A percentile compares a stretch with the other conserved stretches of the same genome.
Evolutionary conservation across 2,113 vertebrate genomes (phyloP).

Genomic region (Grammomys surdaster): DNA sequence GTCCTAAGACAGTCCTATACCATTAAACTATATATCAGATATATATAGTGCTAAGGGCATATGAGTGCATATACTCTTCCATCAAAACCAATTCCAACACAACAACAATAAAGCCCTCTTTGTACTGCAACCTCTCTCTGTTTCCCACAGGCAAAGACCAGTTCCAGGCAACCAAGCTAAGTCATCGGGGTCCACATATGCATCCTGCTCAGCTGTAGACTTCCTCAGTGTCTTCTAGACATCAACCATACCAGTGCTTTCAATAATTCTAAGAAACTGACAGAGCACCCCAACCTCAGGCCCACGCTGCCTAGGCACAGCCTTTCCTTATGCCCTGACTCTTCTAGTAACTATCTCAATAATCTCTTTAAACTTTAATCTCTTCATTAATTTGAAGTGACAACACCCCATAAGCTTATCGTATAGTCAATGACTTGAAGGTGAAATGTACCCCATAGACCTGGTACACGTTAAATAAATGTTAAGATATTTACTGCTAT

Average conservation of each 20-base stretch:
- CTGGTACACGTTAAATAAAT: neutral
- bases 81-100: slow-evolving; percentile 1
- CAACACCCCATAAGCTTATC: neutral
- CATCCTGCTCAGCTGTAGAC: slow-evolving; percentile 23
- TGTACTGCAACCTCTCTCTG: neutral
- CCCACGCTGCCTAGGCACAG: neutral
- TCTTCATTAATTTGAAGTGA: slow-evolving; percentile 54
- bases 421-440: neutral
- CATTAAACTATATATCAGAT: neutral
- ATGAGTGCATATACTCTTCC: neutral
- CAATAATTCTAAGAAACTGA: neutral
- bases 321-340: slow-evolving; percentile 1
- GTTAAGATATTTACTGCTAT: neutral
- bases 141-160: neutral
- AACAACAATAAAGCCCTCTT: neutral
- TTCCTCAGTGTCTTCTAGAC: neutral
- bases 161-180: neutral
- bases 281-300: neutral
- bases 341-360: neutral
- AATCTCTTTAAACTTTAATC: neutral
- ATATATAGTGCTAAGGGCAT: neutral
- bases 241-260: neutral
- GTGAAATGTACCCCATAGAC: neutral
- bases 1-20: neutral
- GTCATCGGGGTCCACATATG: neutral